These are phyloP conservation scores for Ictalurus furcatus DNA, from an alignment of 2,113 vertebrate species.

Conservation along the genomic window DNA sequence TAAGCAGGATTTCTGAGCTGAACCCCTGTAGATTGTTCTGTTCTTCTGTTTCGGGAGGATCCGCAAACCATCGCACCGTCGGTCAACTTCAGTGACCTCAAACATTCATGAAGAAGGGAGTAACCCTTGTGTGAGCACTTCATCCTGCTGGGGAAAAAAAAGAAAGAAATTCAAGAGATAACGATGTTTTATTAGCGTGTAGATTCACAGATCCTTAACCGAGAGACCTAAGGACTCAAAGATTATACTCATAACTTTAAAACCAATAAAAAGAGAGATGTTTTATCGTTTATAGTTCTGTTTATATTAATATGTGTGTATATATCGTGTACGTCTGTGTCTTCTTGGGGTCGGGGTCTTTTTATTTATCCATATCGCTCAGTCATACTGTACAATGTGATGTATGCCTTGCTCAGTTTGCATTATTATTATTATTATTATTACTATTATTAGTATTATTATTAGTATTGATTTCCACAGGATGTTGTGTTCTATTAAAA, in stretches of 20 bases:
- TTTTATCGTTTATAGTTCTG: conserved; percentile 33
- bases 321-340: conserved; percentile 22
- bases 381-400: conserved; percentile 1
- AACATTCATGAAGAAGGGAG: not conserved
- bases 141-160: not conserved
- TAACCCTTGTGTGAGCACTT: not conserved
- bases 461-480: not conserved
- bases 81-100: too few relatives aligned
- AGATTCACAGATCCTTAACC: not conserved
- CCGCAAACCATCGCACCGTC: not conserved
- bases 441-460: not conserved
- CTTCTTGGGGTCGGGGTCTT: conserved; percentile 2
- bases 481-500: conserved; percentile 16
- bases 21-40: not conserved
- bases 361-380: conserved; percentile 32
- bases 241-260: not conserved
- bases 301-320: conserved; percentile 20
- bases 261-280: not conserved
- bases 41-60: not conserved
- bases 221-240: not conserved
- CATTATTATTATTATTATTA: not conserved
- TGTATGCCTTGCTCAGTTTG: conserved; percentile 22
- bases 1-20: not conserved
- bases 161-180: not conserved
- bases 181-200: not conserved